A percentile compares a stretch with the other conserved stretches of the same genome.
Conservation (phyloP, 2,888 invertebrate genomes). For the Salticus scenicus region DNA sequence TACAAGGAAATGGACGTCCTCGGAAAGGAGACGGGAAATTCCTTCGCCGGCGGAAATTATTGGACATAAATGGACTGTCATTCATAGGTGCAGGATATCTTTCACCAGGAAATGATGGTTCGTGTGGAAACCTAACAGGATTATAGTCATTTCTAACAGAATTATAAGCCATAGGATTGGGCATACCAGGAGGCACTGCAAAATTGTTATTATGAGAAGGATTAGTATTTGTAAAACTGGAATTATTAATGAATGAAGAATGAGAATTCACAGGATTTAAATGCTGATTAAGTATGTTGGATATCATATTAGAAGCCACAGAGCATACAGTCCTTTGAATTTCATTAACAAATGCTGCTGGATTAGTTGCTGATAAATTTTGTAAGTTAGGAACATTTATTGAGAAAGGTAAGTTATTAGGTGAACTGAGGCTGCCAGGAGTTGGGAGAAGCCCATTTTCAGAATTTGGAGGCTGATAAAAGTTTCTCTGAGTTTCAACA, state of each 20-base stretch:
- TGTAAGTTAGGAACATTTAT: neutral
- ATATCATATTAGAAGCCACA: slow-evolving; percentile 25
- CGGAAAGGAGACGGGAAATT: neutral
- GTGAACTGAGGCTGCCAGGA: neutral
- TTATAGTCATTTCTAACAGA: neutral
- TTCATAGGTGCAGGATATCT: neutral
- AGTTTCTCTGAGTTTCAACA: too few relatives aligned
- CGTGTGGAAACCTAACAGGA: neutral
- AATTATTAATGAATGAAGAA: neutral
- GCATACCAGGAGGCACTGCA: neutral
- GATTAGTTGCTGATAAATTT: neutral
- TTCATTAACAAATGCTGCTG: slow-evolving; percentile 23
- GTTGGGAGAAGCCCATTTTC: neutral
- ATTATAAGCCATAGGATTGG: neutral
- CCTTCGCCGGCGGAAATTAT: neutral
- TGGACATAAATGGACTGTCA: neutral
- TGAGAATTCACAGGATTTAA: neutral
- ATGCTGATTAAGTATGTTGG: slow-evolving; percentile 19
- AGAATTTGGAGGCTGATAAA: neutral
- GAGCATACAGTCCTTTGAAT: slow-evolving; percentile 33
- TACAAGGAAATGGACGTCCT: slow-evolving; percentile 33
- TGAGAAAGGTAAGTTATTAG: neutral
- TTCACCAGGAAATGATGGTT: neutral
- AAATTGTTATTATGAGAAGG: neutral
- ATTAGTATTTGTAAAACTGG: neutral